Percentiles rank a stretch among this genome's conserved stretches.
phyloP scores from a whole-genome alignment of 2,797 vertebrate species.

The Oreortyx pictus region DNA sequence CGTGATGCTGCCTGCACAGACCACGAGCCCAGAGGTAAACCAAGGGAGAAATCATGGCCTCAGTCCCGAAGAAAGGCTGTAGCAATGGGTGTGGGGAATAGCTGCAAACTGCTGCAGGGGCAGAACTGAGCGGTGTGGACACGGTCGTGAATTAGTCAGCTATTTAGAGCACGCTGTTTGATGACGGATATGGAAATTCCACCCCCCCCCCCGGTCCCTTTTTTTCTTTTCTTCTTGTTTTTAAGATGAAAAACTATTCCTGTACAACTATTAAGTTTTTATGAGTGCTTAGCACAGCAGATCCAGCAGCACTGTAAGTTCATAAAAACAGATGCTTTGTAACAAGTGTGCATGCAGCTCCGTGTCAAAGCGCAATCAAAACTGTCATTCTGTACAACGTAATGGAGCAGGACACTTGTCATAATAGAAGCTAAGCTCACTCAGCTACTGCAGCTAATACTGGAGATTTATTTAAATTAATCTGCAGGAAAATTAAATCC shows the following conservation, averaged over 20 bases:
- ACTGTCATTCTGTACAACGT: neutral
- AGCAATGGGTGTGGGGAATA: neutral
- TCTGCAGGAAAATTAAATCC: constrained; percentile 47
- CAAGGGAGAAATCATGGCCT: neutral
- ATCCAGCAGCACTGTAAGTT: neutral
- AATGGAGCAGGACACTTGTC: constrained; percentile 24
- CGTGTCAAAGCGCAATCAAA: neutral
- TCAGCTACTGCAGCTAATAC: neutral
- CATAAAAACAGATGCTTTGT: neutral
- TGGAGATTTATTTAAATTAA: constrained; percentile 48
- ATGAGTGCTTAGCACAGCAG: neutral
- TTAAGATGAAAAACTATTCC: neutral
- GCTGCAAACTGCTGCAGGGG: accelerated
- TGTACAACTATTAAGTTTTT: neutral
- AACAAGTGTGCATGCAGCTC: neutral
- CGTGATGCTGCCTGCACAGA: too few relatives aligned
- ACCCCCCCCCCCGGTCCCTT: too few relatives aligned
- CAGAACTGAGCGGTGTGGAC: neutral
- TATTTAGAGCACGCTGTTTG: neutral
- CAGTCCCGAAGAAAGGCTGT: neutral
- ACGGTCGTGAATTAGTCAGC: accelerated
- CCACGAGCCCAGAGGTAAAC: neutral
- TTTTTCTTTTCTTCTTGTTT: neutral
- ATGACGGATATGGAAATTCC: neutral
- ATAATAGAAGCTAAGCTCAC: neutral